Evolutionary conservation across 2,797 vertebrate genomes (phyloP), one percentile per base, ranked within the genome.

Genomic region (Sebastolobus alascanus): DNA sequence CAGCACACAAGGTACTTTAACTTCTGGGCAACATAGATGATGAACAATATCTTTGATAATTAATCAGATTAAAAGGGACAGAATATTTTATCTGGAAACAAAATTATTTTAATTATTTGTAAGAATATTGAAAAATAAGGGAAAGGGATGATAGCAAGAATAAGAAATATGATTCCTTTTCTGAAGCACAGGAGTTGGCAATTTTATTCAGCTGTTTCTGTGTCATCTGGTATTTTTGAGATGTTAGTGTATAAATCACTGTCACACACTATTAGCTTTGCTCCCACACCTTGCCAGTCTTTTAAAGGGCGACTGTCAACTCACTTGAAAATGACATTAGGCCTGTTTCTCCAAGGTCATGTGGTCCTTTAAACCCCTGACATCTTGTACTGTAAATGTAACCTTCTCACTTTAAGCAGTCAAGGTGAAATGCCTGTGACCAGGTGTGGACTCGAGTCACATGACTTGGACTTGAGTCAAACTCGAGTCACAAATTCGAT

Each of bases 31-130:
- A 75, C 25, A 43, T 1, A 18, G 9, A 18, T 5, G 58, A 46
- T 46, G 43, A 46, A 68, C 46, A 79, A 55, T 38, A 71, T 35
- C n/a, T 69, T 52, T 35, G 37, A 56, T 56, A 40, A 67, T 64
- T 37, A 64, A 43, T 64, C 4, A 3, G 5, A 46, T 63, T 64
- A 29, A 64, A 75, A 11, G 43, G 10, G 35, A 16, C 5, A 31
- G 56, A 60, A n/a, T 1, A 2, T 59, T 71, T 73, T 13, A 71
- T 58, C 18, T 54, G 18, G 37, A 7, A 27, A 25, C 6, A 29
- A 37, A 38, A 38, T 63, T 6, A 2, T 2, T 11, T 7, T 12
- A 25, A 22, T n/a, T 50, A 3, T 52, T 16, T 38, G 4, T 54
- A 33, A 33, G 5, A 40, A 31, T 18, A 59, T 54, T 4, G 12